Percentiles rank a stretch among this genome's conserved stretches.
These are phyloP conservation scores for Pachliopta kotzebuea DNA, from an alignment of 2,888 invertebrate species.

Conservation along the genomic window DNA sequence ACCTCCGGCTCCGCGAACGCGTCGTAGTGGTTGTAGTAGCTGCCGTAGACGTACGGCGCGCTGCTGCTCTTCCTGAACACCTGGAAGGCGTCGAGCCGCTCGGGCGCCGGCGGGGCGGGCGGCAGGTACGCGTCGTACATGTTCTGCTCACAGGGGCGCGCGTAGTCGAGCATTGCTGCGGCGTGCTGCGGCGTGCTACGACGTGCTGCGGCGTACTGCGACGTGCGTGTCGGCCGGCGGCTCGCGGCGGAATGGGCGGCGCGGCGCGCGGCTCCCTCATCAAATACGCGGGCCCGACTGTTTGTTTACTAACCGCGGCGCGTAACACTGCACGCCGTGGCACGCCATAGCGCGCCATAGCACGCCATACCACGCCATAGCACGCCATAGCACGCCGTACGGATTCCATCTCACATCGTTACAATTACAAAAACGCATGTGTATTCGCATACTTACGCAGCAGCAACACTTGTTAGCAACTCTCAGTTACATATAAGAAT, in stretches of 20 bases:
- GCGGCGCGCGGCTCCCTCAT: conserved; percentile 36
- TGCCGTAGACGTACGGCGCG: conserved; percentile 62
- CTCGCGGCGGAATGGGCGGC: conserved; percentile 50
- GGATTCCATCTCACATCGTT: no score
- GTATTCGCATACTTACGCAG: no score
- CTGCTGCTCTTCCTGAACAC: conserved; percentile 69
- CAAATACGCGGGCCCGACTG: conserved; percentile 33
- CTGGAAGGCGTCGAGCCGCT: conserved; percentile 72
- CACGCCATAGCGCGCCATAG: not conserved
- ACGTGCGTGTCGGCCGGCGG: conserved; percentile 56
- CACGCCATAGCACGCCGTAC: no score
- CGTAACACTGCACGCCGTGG: not conserved
- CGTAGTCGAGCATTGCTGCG: conserved; percentile 73
- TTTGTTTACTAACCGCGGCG: conserved; percentile 23
- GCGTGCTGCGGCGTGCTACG: no score
- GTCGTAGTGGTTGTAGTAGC: conserved; percentile 64
- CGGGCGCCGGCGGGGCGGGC: conserved; percentile 60
- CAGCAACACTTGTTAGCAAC: no score
- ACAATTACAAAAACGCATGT: no score
- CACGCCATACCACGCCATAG: no score
- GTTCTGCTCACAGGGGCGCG: conserved; percentile 70
- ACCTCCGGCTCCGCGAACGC: conserved; percentile 62
- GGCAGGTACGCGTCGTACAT: conserved; percentile 67
- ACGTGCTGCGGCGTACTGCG: no score
- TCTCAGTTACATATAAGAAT: no score